Percentiles rank a stretch among this genome's conserved stretches.
phyloP scores from a whole-genome alignment of 2,888 invertebrate species.

The Beris chalybata region DNA sequence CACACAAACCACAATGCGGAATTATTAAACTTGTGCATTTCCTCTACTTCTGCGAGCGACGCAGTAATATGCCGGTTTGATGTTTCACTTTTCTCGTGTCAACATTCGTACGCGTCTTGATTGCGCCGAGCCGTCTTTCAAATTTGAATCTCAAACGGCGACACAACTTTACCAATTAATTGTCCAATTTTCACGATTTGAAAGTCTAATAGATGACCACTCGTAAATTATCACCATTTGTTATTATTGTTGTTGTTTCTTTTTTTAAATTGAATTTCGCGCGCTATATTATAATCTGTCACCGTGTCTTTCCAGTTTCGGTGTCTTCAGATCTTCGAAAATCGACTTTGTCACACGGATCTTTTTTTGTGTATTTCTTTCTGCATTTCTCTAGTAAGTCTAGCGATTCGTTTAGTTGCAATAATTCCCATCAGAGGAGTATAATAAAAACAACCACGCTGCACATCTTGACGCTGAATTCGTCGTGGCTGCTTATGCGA shows the following conservation, averaged over 20 bases:
- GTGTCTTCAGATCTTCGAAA: constrained; percentile 13
- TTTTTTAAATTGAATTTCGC: constrained; percentile 1
- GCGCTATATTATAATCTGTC: background rate
- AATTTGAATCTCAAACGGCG: too few species aligned
- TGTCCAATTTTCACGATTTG: too few species aligned
- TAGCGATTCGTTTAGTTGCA: background rate
- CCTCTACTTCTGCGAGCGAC: too few species aligned
- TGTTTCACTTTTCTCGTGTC: too few species aligned
- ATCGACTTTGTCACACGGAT: background rate
- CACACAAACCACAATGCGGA: too few species aligned
- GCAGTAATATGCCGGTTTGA: too few species aligned
- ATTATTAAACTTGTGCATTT: too few species aligned
- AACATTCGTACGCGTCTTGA: too few species aligned
- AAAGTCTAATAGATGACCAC: too few species aligned
- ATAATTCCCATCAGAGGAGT: too few species aligned
- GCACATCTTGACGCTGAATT: constrained; percentile 13
- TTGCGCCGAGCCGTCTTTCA: too few species aligned
- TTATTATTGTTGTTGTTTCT: background rate
- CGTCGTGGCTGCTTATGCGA: constrained; percentile 11
- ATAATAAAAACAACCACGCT: background rate
- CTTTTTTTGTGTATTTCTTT: background rate
- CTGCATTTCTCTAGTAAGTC: background rate
- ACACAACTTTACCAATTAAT: too few species aligned
- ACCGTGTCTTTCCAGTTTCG: background rate
- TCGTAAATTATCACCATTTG: background rate